Evolutionary conservation across 2,797 vertebrate species (phyloP), one percentile per base, ranked within the genome.

Genomic region (Tympanoctomys barrerae): DNA sequence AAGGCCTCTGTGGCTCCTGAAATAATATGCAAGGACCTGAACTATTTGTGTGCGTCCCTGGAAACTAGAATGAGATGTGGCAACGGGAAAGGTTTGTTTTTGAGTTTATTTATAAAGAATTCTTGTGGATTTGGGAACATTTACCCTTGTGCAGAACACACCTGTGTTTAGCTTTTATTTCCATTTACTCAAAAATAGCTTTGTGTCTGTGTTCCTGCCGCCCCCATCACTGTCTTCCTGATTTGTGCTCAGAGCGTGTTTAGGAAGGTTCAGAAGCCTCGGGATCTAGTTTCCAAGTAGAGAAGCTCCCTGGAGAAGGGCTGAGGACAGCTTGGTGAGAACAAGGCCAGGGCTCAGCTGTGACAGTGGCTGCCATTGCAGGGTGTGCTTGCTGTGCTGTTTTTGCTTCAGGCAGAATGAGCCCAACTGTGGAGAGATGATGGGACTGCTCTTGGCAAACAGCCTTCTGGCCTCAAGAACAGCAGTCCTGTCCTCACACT

Each of bases 121-220:
- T 80, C 91, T 91, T 96, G 82, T 68, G 57, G 90, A 94, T 96
- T 95, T 95, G 78, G 96, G 93, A 92, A 93, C 94, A 93, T 97
- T 96, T 93, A 87, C 82, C 86, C 79, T 96, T 73, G 68, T 96
- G 87, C 75, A 84, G 95, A 97, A 89, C 95, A 96, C 95, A 98
- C 97, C 97, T 97, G 97, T 95, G 87, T 95, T 97, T 96, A 95
- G 95, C 59, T 85, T 96, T 97, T 96, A 91, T 96, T 97, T 97
- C 93, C 68, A 96, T 90, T 83, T 86, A 73, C 75, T 97, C 95
- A 95, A 82, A 97, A 97, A 97, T 97, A 97, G 89, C 94, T 96
- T 36, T 73, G 79, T 9, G 2, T 91, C 90, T 97, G 95, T 89
- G 92, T 94, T 96, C 66, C 96, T 87, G 79, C 94, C 36, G 0